Evolutionary conservation across 2,888 invertebrate genomes (phyloP).

Genomic region (Heliconius ethilla): DNA sequence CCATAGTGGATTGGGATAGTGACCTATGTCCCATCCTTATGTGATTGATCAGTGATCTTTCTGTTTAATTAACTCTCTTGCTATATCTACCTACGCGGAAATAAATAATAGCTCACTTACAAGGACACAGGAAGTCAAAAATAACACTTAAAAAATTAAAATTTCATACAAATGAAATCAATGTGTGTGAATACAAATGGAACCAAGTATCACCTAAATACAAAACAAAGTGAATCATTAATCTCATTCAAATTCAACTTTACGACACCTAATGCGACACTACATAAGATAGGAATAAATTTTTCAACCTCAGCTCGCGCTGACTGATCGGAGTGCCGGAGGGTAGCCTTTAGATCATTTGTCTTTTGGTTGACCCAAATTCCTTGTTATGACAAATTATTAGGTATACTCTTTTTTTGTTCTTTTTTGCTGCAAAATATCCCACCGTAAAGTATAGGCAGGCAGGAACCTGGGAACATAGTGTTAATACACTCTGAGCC

Average conservation of each 20-base stretch:
- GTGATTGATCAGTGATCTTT: too few relatives aligned
- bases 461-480: not conserved
- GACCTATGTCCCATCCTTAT: too few relatives aligned
- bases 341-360: constrained; percentile 39
- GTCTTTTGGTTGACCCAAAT: constrained; percentile 39
- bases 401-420: not conserved
- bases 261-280: constrained; percentile 66
- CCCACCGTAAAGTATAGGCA: too few relatives aligned
- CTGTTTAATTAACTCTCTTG: too few relatives aligned
- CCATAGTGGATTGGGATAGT: too few relatives aligned
- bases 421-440: too few relatives aligned
- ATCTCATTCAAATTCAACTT: constrained; percentile 76
- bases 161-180: not conserved
- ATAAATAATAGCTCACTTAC: too few relatives aligned
- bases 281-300: constrained; percentile 58
- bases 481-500: not conserved
- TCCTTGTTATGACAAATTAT: constrained; percentile 32
- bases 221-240: constrained; percentile 53
- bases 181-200: too few relatives aligned
- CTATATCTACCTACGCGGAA: too few relatives aligned
- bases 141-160: not conserved
- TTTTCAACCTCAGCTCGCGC: constrained; percentile 55
- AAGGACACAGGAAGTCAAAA: too few relatives aligned
- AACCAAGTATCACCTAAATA: not conserved
- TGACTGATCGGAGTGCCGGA: constrained; percentile 42